A percentile compares a stretch with the other conserved stretches of the same genome.
These are phyloP conservation scores for Labeo catla DNA, from an alignment of 2,113 vertebrate species.

Conservation along the genomic window DNA sequence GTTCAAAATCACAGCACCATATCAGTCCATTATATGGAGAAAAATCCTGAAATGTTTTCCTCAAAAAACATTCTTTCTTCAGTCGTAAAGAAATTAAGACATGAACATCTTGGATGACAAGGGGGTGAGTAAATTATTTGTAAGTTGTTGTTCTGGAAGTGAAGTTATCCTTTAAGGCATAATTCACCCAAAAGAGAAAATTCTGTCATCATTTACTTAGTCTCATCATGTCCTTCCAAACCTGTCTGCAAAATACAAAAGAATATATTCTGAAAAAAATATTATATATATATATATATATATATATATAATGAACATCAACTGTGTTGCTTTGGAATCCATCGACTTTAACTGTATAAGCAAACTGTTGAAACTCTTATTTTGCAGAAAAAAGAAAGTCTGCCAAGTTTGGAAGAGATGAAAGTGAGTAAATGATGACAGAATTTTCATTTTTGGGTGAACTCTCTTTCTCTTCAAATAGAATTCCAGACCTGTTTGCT, in stretches of 20 bases:
- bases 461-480: background rate
- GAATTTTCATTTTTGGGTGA: background rate
- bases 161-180: background rate
- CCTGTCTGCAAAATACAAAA: background rate
- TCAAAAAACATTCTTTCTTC: too few species aligned
- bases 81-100: too few species aligned
- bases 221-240: background rate
- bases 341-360: background rate
- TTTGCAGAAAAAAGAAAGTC: background rate
- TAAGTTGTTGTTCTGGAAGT: too few species aligned
- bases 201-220: background rate
- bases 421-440: background rate
- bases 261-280: background rate
- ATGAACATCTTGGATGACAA: too few species aligned
- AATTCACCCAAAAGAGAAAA: background rate
- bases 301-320: background rate
- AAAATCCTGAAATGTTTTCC: too few species aligned
- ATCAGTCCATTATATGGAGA: too few species aligned
- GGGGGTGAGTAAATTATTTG: too few species aligned
- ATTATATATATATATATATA: too few species aligned
- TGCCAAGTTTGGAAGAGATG: background rate
- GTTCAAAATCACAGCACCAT: too few species aligned
- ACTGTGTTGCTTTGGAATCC: background rate
- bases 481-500: conserved; percentile 33
- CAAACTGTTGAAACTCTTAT: background rate